Conservation (phyloP, 1,140 invertebrate genomes). For the Brachionus sp. region DNA sequence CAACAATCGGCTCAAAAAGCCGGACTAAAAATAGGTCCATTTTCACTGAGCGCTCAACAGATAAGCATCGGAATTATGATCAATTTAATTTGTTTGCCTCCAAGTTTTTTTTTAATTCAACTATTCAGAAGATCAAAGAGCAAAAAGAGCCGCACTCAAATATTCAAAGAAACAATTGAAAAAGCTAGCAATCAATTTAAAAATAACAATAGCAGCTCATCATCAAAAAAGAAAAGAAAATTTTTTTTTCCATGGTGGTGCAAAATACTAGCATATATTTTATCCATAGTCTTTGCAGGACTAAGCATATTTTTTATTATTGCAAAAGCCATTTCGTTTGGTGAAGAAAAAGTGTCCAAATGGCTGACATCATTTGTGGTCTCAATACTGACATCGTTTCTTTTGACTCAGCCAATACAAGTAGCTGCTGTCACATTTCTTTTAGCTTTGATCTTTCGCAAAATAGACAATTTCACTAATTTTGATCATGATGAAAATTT, state of each 20-base stretch:
- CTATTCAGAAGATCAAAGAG: constrained; percentile 60
- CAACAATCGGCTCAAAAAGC: constrained; percentile 50
- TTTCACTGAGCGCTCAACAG: constrained; percentile 58
- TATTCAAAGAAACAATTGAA: neutral
- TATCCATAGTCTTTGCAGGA: constrained; percentile 58
- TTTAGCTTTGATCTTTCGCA: constrained; percentile 61
- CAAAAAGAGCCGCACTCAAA: constrained; percentile 51
- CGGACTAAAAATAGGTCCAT: constrained; percentile 60
- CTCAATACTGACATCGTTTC: constrained; percentile 63
- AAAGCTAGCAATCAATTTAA: neutral
- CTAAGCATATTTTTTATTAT: constrained; percentile 61
- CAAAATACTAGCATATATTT: constrained; percentile 61
- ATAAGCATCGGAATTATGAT: constrained; percentile 55
- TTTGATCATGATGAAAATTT: neutral
- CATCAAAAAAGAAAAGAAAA: constrained; percentile 48
- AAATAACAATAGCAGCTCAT: neutral
- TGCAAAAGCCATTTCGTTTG: constrained; percentile 63
- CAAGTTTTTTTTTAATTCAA: constrained; percentile 62
- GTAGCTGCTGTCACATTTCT: constrained; percentile 62
- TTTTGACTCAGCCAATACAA: constrained; percentile 64
- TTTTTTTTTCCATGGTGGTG: constrained; percentile 61
- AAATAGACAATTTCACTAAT: constrained; percentile 53
- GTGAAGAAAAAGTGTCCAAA: constrained; percentile 63
- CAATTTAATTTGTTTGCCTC: constrained; percentile 62
- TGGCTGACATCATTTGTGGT: constrained; percentile 64